phyloP scores from a whole-genome alignment of 2,888 invertebrate genomes.

The Tanypteryx hageni region DNA sequence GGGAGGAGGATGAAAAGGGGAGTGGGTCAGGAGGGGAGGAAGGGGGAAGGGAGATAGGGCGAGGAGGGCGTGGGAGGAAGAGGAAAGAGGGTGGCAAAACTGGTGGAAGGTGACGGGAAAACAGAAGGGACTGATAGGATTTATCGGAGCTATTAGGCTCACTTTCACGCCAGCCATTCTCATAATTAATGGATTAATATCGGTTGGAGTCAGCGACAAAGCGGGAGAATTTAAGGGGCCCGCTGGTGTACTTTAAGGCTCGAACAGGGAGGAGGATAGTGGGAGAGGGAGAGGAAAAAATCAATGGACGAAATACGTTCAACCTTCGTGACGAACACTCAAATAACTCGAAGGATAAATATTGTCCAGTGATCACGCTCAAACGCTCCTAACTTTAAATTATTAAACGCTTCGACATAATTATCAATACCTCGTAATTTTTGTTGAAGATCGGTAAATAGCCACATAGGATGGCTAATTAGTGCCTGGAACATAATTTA shows the following conservation, averaged over 20 bases:
- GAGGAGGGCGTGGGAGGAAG: not conserved
- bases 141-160: slow-evolving; percentile 45
- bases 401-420: no score
- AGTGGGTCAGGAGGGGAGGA: not conserved
- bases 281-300: not conserved
- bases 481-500: no score
- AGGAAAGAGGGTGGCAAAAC: slow-evolving; percentile 5
- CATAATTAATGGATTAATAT: slow-evolving; percentile 53
- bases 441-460: no score
- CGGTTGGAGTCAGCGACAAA: slow-evolving; percentile 29
- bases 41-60: not conserved
- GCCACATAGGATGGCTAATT: no score
- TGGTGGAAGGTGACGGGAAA: not conserved
- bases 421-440: no score
- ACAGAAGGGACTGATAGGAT: not conserved
- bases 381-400: no score
- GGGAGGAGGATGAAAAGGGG: not conserved
- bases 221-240: not conserved
- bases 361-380: no score
- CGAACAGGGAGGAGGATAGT: not conserved
- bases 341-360: no score
- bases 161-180: slow-evolving; percentile 37
- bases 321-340: no score
- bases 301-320: no score
- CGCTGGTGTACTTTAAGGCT: no score